Evolutionary conservation across 2,797 vertebrate genomes (phyloP), one percentile per base, ranked within the genome.

Genomic region (Tauraco hartlaubi): DNA sequence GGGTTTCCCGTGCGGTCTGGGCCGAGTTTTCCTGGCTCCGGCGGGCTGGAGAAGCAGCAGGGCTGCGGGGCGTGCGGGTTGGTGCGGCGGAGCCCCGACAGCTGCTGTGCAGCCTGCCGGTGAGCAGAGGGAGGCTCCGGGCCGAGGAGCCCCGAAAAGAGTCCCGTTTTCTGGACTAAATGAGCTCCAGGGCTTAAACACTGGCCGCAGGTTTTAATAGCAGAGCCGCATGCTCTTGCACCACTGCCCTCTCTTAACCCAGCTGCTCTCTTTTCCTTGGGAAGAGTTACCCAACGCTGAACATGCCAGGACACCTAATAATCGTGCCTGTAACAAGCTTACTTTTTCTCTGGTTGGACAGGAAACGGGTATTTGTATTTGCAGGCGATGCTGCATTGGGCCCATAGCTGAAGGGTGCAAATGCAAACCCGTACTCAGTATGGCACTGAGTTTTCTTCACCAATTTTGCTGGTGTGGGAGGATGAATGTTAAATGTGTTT

Each of bases 1-100:
- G 15, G 2, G 2, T 10, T 6, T 25, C 15, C 11, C 0, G 1
- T 18, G 26, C 1, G 33, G 26, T 43, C 33, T 2, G 16, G 25
- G 11, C 15, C 15, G 44, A 6, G 25, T 15, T 11, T 11, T 20
- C 6, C 48, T 4, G 19, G 8, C 31, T 15, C 7, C 9, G 18
- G n/a, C 11, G 8, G 2, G 37, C 4, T 11, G 39, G 18, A 14
- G 37, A 3, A 13, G 6, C 21, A 41, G 10, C 2, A 4, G 2
- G 5, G 4, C 1, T 15, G 4, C 0, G 8, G 7, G 6, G 19
- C 4, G 9, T 12, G 46, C 4, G 18, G 26, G 25, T 3, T 12
- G 35, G 6, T 14, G 46, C 10, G 15, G 11, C 25, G 41, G 13
- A 9, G 37, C 7, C 5, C 28, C 5, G 16, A 0, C 1, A 2